Evolutionary conservation across 2,888 invertebrate species (phyloP).

Genomic region (Pterobdella sp.): DNA sequence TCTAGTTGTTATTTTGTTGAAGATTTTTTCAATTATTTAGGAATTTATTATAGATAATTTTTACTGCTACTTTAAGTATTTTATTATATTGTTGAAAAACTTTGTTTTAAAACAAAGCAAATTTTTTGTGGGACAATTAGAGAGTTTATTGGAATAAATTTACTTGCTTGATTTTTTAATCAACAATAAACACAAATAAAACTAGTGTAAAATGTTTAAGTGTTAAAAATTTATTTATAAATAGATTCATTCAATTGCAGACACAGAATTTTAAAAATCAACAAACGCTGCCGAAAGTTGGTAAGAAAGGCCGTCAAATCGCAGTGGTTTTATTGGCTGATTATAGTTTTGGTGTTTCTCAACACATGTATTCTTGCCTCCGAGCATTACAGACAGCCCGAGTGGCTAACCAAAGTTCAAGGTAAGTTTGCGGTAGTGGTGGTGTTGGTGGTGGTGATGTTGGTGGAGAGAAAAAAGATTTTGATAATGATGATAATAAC

Average conservation of each 20-base stretch:
- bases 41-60: background rate
- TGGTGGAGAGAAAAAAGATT: background rate
- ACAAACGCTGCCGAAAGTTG: conserved; percentile 70
- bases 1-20: background rate
- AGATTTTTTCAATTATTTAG: background rate
- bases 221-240: no score
- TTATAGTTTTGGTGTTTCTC: conserved; percentile 91
- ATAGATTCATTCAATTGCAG: conserved; percentile 40
- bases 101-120: no score
- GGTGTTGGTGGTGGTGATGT: conserved; percentile 6
- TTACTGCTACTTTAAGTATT: no score
- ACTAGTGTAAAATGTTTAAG: no score
- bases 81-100: no score
- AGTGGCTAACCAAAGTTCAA: conserved; percentile 92
- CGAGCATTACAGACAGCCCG: conserved; percentile 87
- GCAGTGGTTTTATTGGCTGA: conserved; percentile 97
- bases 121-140: no score
- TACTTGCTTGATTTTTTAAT: no score
- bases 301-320: conserved; percentile 93
- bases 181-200: no score
- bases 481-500: background rate
- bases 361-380: conserved; percentile 95
- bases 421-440: conserved; percentile 58
- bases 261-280: conserved; percentile 46
- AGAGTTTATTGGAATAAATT: no score